Conservation (phyloP, 2,113 vertebrate genomes). For the Boulengeromyrus knoepffleri region DNA sequence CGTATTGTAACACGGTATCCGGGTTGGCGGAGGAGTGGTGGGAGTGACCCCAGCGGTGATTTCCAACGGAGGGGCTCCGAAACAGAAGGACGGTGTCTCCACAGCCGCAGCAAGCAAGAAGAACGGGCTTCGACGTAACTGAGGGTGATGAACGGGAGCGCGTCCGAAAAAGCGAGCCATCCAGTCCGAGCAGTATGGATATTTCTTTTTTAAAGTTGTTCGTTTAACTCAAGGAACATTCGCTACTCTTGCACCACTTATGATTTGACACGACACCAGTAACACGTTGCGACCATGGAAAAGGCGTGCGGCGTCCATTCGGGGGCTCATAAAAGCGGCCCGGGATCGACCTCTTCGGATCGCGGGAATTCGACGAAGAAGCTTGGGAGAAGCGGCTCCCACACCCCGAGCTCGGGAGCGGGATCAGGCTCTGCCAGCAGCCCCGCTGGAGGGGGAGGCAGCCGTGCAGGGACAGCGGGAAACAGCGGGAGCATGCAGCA, state of each 20-base stretch:
- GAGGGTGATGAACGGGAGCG: neutral
- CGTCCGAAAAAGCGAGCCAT: constrained; percentile 25
- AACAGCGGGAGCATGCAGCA: constrained; percentile 35
- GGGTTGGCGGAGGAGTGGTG: constrained; percentile 32
- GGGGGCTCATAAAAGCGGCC: constrained; percentile 21
- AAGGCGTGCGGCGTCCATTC: constrained; percentile 31
- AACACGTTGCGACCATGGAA: constrained; percentile 21
- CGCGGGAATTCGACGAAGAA: constrained; percentile 44
- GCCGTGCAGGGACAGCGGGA: constrained; percentile 34
- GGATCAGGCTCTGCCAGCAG: constrained; percentile 51
- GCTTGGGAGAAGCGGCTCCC: constrained; percentile 42
- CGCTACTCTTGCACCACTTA: neutral
- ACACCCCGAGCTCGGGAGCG: constrained; percentile 51
- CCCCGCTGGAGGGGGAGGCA: constrained; percentile 42
- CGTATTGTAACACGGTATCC: constrained; percentile 34
- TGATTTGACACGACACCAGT: neutral
- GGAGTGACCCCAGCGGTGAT: constrained; percentile 47
- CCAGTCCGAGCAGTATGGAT: neutral
- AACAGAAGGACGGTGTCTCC: constrained; percentile 10
- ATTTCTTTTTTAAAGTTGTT: neutral
- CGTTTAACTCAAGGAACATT: neutral
- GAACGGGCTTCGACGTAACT: neutral
- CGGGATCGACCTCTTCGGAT: constrained; percentile 41
- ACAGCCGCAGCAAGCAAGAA: constrained; percentile 29
- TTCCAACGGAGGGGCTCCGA: constrained; percentile 40